Evolutionary conservation across 2,113 vertebrate genomes (phyloP), one percentile per base, ranked within the genome.

Genomic region (Coregonus clupeaformis): DNA sequence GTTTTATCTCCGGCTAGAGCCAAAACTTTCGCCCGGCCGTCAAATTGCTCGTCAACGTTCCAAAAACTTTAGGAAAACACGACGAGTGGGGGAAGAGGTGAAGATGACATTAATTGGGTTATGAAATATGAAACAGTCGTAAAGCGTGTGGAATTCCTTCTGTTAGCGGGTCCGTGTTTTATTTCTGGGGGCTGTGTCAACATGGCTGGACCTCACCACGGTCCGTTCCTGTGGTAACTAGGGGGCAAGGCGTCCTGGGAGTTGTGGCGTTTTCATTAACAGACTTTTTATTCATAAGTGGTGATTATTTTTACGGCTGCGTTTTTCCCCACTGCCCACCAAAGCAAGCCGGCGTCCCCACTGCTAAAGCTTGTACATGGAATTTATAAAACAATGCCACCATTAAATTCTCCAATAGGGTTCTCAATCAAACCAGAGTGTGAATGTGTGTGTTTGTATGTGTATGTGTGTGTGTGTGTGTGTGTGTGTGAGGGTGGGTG

Each of bases 341-440:
- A 84, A 88, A 85, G 80, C 45, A 79, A 77, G 68, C 71, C 71
- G 77, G 9, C 16, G 14, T 47, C 22, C 69, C 52, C 70, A 81
- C 76, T 87, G 93, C 84, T 79, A 92, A 90, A 92, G 80, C 85
- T 89, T 73, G 78, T 90, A 90, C 89, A 88, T 90, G 84, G 88
- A 92, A 94, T 94, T 90, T 92, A 94, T 92, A 94, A 88, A 88
- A 86, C 81, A 79, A 80, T 89, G 84, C 88, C 84, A 91, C 85
- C 87, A 89, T 91, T 93, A 91, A 88, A 94, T 92, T 93, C 93
- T 81, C 92, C 90, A 88, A 89, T 82, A 87, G 87, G 89, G 86
- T 91, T 91, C 87, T 91, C 91, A 90, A 90, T 91, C 88, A 89
- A 87, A 80, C 77, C 77, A 49, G 4, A 55, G 45, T 73, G 72